Evolutionary conservation across 2,888 invertebrate genomes (phyloP).

Genomic region (Ichneumon xanthorius): DNA sequence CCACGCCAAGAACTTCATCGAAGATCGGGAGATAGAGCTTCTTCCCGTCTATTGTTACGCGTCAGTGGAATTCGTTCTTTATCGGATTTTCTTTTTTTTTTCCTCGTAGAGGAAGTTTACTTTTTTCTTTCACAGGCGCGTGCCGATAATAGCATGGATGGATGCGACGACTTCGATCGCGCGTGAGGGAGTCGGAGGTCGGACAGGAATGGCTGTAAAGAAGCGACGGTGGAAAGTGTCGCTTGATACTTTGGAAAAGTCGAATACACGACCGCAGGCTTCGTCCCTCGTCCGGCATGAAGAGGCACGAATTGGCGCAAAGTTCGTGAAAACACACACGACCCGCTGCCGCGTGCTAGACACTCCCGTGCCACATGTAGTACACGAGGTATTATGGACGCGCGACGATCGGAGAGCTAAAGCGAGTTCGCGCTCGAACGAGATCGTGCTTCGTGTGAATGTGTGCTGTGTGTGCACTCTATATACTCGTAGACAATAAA

Average conservation of each 20-base stretch:
- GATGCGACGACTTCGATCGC: background rate
- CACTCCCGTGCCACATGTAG: constrained; percentile 24
- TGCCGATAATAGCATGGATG: constrained; percentile 27
- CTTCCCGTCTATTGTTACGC: constrained; percentile 47
- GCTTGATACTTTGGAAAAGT: background rate
- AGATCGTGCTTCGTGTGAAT: background rate
- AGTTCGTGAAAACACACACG: constrained; percentile 5
- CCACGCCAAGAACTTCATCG: constrained; percentile 17
- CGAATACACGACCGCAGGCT: background rate
- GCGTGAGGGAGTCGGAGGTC: background rate
- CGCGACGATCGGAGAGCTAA: background rate
- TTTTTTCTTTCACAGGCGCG: background rate
- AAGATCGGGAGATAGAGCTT: constrained; percentile 49
- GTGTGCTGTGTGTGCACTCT: constrained; percentile 20
- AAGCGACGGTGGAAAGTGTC: background rate
- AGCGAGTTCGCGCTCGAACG: constrained; percentile 32
- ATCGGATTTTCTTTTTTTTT: constrained; percentile 27
- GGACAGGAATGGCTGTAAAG: background rate
- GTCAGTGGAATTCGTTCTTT: constrained; percentile 38
- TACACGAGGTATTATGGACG: constrained; percentile 4
- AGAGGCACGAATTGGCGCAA: background rate
- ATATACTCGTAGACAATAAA: constrained; percentile 73
- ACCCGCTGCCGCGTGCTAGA: background rate
- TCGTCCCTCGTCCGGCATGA: background rate
- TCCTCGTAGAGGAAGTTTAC: too few relatives aligned